A percentile compares a stretch with the other conserved stretches of the same genome.
Conservation (phyloP, 2,888 invertebrate genomes). For the Mayetiola destructor region DNA sequence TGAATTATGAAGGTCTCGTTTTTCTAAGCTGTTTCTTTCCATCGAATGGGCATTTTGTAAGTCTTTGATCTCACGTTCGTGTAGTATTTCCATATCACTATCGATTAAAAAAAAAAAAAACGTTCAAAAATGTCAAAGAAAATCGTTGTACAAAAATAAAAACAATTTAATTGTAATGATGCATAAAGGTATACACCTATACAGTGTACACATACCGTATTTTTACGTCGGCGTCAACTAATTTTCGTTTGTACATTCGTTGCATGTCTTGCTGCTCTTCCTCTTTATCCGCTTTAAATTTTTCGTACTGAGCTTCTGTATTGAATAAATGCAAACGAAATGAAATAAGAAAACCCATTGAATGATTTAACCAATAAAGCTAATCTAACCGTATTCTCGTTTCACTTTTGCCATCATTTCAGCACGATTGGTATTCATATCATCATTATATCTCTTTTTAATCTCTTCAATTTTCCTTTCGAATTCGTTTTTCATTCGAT, state of each 20-base stretch:
- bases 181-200: too few relatives aligned
- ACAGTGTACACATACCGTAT: constrained; percentile 40
- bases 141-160: not conserved
- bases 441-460: constrained; percentile 33
- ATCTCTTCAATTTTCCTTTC: constrained; percentile 43
- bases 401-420: constrained; percentile 49
- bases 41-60: constrained; percentile 32
- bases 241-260: constrained; percentile 38
- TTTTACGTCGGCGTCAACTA: constrained; percentile 32
- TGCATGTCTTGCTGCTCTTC: constrained; percentile 40
- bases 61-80: constrained; percentile 33
- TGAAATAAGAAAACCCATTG: not conserved
- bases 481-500: constrained; percentile 59
- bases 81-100: constrained; percentile 38
- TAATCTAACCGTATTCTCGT: constrained; percentile 12
- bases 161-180: not conserved
- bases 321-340: not conserved
- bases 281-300: constrained; percentile 41
- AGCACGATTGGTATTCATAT: constrained; percentile 39
- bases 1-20: constrained; percentile 38
- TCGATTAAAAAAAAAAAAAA: not conserved
- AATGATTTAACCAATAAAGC: not conserved
- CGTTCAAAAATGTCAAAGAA: not conserved
- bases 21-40: constrained; percentile 32
- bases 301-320: constrained; percentile 40